Percentiles rank a stretch among this genome's conserved stretches.
These are phyloP conservation scores for Pipistrellus pygmaeus DNA, from an alignment of 2,797 vertebrate species.

Conservation along the genomic window DNA sequence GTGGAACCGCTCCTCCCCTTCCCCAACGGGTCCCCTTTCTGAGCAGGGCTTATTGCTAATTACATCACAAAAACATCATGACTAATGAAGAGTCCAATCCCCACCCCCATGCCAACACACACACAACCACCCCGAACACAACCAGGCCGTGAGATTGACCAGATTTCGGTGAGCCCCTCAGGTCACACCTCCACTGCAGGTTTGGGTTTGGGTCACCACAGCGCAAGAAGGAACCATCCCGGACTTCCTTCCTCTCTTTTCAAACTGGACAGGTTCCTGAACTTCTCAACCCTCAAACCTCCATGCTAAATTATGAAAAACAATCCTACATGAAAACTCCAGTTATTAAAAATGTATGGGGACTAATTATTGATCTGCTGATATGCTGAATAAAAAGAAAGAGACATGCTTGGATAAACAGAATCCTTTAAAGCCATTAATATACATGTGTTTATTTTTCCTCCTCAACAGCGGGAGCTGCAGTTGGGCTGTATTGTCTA, in stretches of 20 bases:
- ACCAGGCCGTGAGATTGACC: not conserved
- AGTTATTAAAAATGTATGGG: constrained; percentile 89
- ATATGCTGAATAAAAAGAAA: constrained; percentile 86
- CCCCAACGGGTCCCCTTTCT: not conserved
- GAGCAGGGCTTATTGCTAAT: not conserved
- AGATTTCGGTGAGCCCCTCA: not conserved
- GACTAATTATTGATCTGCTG: constrained; percentile 90
- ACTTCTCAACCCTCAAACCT: constrained; percentile 89
- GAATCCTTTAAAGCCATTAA: constrained; percentile 90
- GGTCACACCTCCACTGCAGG: not conserved
- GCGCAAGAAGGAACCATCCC: constrained; percentile 74
- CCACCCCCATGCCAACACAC: not conserved
- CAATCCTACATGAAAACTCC: constrained; percentile 84
- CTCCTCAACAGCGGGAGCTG: constrained; percentile 85
- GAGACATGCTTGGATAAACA: constrained; percentile 85
- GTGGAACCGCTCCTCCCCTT: not conserved
- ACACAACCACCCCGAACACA: not conserved
- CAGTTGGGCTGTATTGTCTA: constrained; percentile 87
- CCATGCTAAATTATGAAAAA: constrained; percentile 88
- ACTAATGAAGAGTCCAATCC: not conserved
- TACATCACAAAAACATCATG: not conserved
- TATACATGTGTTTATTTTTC: constrained; percentile 90
- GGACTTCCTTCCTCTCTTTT: constrained; percentile 84
- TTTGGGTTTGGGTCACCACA: not conserved
- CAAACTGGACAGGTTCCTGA: constrained; percentile 85